Percentiles rank a stretch among this genome's conserved stretches.
phyloP scores from a whole-genome alignment of 2,797 vertebrate species.

The Oreochromis grahami region DNA sequence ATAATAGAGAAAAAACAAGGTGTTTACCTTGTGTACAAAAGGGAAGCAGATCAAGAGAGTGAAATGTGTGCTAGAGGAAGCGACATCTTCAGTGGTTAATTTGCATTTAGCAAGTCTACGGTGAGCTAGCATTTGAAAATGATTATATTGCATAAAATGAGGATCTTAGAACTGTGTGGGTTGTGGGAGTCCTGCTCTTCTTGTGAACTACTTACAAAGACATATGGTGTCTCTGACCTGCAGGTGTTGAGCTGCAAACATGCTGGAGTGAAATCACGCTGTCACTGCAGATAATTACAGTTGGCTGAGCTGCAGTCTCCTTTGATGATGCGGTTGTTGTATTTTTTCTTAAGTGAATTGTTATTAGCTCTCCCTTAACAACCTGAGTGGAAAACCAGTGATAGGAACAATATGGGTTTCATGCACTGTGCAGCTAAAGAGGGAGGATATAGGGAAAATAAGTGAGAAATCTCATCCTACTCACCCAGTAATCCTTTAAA shows the following conservation, averaged over 20 bases:
- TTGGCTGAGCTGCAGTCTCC: background rate
- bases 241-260: slow-evolving; percentile 34
- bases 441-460: slow-evolving; percentile 2
- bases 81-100: background rate
- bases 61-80: background rate
- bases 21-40: background rate
- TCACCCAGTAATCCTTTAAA: slow-evolving; percentile 52
- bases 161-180: background rate
- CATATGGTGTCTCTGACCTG: slow-evolving; percentile 37
- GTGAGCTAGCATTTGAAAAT: background rate
- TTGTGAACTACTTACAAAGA: slow-evolving; percentile 9
- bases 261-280: background rate
- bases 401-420: background rate
- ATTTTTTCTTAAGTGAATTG: background rate
- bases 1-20: background rate
- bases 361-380: background rate
- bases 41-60: background rate
- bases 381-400: background rate
- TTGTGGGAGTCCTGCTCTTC: slow-evolving; percentile 1
- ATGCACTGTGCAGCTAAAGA: background rate
- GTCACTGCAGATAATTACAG: background rate
- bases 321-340: background rate
- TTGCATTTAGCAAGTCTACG: background rate
- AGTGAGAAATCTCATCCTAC: slow-evolving; percentile 40
- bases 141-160: background rate